Base-by-base conservation (phyloP, 2,797 vertebrate genomes). In the Galaxias olidus region DNA sequence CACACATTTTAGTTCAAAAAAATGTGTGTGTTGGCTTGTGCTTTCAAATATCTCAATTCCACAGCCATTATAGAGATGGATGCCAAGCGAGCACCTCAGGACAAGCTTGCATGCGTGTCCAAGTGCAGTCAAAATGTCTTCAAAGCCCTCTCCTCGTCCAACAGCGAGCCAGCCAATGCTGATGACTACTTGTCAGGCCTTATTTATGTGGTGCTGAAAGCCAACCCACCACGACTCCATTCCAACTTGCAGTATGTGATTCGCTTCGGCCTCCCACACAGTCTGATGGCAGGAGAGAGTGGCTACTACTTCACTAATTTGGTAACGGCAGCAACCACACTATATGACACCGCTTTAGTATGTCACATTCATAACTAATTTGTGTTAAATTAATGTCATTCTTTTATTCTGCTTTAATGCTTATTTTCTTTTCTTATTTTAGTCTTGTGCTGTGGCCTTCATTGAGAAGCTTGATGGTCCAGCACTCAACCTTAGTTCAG, bases 261-360 rank as follows among this genome's bases (percentile, higher is more conserved):
- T 50, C 92, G 93, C 19, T 94, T 94, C 41, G 93, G 92, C 15
- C 91, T 94, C 43, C 93, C 93, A 4, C 91, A 92, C 80, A 92
- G 91, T 59, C 86, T 94, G 59, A 92, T 91, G 88, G 90, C 91
- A 0, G 93, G 93, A 50, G 91, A 93, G 78, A 91, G 86, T 0
- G 93, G 92, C 41, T 94, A 94, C 85, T 94, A 92, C 79, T 94
- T 94, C 74, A 94, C 93, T 15, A 94, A 92, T 81, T 62, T 94
- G 89, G 93, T 94, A 52, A 74, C 85, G 80, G 58, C 14, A 40
- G 18, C 9, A 8, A 14, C 15, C 4, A 40, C 18, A 54, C n/a
- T 7, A 43, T 9, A 9, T 14, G 12, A 30, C n/a, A 5, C 11
- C 9, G 4, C 14, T 57, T 51, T 51, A 8, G 18, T 51, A 51